phyloP scores from a whole-genome alignment of 2,888 invertebrate species.

The Xanthostigma xanthostigma region DNA sequence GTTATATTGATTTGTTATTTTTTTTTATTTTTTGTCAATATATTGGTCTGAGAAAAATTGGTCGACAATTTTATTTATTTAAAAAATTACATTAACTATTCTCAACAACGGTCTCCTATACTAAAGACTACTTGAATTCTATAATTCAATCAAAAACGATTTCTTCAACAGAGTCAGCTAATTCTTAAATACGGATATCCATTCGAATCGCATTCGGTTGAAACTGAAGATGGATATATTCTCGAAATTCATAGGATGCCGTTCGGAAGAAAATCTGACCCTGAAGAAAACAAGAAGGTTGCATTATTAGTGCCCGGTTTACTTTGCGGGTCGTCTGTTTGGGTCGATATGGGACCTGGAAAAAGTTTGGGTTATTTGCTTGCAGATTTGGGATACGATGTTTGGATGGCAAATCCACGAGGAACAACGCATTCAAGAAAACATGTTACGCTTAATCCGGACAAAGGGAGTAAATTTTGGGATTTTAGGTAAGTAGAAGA shows the following conservation, averaged over 20 bases:
- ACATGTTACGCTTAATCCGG: constrained; percentile 23
- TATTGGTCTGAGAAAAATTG: too few species aligned
- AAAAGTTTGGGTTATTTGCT: constrained; percentile 16
- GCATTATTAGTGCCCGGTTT: neutral
- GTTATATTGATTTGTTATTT: too few species aligned
- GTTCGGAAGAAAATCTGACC: neutral
- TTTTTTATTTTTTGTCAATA: too few species aligned
- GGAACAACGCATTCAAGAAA: constrained; percentile 33
- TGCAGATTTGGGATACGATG: constrained; percentile 21
- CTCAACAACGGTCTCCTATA: too few species aligned
- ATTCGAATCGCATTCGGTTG: neutral
- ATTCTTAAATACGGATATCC: neutral
- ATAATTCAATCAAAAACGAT: neutral
- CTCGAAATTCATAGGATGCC: neutral
- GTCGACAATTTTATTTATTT: too few species aligned
- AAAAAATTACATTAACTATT: too few species aligned
- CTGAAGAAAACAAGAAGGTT: neutral
- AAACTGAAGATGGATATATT: neutral
- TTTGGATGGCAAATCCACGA: constrained; percentile 36
- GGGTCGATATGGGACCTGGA: neutral
- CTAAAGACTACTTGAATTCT: too few species aligned
- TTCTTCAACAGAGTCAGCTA: neutral
- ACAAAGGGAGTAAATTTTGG: constrained; percentile 15
- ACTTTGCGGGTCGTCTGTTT: neutral
- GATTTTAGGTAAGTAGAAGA: constrained; percentile 12